phyloP scores from a whole-genome alignment of 2,797 vertebrate species.

The Pteronotus mesoamericanus region DNA sequence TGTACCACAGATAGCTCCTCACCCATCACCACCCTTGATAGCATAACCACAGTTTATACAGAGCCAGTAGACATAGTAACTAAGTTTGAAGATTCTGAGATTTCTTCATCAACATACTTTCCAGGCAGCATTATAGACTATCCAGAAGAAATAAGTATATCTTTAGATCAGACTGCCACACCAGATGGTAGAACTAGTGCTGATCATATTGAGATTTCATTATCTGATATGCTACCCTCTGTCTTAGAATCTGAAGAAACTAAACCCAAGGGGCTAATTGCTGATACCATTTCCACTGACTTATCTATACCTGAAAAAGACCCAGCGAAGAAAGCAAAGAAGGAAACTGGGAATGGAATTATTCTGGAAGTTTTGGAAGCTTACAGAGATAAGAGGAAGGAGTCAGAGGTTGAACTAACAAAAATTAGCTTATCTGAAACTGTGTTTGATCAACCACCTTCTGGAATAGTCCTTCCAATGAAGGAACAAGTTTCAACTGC shows the following conservation, averaged over 20 bases:
- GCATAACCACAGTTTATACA: slow-evolving; percentile 64
- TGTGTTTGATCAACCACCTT: slow-evolving; percentile 57
- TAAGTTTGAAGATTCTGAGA: slow-evolving; percentile 76
- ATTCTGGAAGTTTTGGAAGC: slow-evolving; percentile 75
- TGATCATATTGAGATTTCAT: slow-evolving; percentile 83
- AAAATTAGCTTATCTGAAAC: slow-evolving; percentile 61
- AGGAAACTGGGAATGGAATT: slow-evolving; percentile 63
- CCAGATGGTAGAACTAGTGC: slow-evolving; percentile 66
- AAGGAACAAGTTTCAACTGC: slow-evolving; percentile 70
- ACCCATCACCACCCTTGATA: slow-evolving; percentile 74
- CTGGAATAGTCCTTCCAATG: slow-evolving; percentile 39
- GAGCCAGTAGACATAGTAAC: slow-evolving; percentile 68
- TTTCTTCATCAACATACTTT: slow-evolving; percentile 66
- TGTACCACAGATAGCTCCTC: slow-evolving; percentile 82
- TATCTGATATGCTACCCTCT: slow-evolving; percentile 81
- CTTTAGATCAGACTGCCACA: slow-evolving; percentile 44
- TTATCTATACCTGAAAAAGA: slow-evolving; percentile 68
- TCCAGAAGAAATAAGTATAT: slow-evolving; percentile 74
- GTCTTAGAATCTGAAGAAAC: slow-evolving; percentile 56
- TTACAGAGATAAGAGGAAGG: slow-evolving; percentile 76
- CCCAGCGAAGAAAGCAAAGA: slow-evolving; percentile 67
- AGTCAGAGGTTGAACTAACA: slow-evolving; percentile 50
- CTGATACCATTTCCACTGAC: slow-evolving; percentile 61
- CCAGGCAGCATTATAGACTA: slow-evolving; percentile 75
- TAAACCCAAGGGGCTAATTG: slow-evolving; percentile 49